Base-by-base conservation (phyloP, 2,113 vertebrate genomes). In the Vimba vimba region DNA sequence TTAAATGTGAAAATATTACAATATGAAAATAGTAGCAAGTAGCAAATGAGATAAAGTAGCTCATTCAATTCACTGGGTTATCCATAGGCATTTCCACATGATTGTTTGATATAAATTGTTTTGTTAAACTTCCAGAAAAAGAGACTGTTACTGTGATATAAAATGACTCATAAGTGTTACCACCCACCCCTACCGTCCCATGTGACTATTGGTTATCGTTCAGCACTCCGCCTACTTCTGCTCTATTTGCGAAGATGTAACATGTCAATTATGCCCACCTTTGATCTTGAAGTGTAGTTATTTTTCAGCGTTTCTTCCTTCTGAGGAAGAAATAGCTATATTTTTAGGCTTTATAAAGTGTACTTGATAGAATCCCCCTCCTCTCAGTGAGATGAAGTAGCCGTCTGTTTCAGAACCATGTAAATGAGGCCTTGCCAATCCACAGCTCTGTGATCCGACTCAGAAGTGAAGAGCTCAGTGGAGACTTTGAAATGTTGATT, bases 401-500 rank as follows among this genome's bases (percentile, higher is more conserved):
- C 92, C 73, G 85, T 88, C 89, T 84, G 85, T 95, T 93, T 94
- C 93, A 93, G 90, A 95, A 93, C 93, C 89, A 95, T 95, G 94
- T 94, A 95, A 95, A 96, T 95, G 94, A 92, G 93, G 92, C 83
- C 93, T 88, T 93, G 94, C 92, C 93, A 93, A 94, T 93, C 93
- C 92, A 88, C 68, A 83, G 80, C 91, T 91, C 93, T 95, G 92
- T 95, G 94, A 96, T 96, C 92, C 91, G 89, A 91, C 93, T 91
- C 92, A 93, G 89, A 94, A 94, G 92, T 93, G 90, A 90, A 92
- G 91, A 92, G 93, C 93, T 93, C 89, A 86, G 62, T 81, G 90
- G 93, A 94, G 92, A 95, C 95, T 96, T 96, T 96, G 95, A 96
- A 96, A 95, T 96, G 95, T 95, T 96, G 94, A 96, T 96, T 94